Evolutionary conservation across 1,140 invertebrate genomes (phyloP).

Genomic region (Temnothorax longispinosus): DNA sequence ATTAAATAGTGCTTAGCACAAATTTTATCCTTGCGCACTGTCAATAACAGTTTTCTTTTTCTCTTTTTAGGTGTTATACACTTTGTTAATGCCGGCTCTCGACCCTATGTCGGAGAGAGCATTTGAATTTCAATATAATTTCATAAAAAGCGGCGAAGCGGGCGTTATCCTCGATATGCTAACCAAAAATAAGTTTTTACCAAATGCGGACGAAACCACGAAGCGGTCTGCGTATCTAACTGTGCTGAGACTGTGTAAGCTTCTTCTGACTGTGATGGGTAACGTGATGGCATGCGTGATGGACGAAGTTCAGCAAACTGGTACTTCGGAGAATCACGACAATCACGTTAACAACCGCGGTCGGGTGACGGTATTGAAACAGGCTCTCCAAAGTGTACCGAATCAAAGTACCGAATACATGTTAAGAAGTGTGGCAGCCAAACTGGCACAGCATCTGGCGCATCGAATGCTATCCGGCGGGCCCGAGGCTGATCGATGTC

Average conservation of each 20-base stretch:
- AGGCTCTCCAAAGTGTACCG: constrained; percentile 90
- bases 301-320: constrained; percentile 84
- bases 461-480: constrained; percentile 86
- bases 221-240: constrained; percentile 95
- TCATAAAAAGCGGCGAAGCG: constrained; percentile 94
- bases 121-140: constrained; percentile 95
- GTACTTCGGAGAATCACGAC: constrained; percentile 79
- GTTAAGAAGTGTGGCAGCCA: constrained; percentile 90
- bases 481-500: constrained; percentile 85
- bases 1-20: background rate
- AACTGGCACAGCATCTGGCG: constrained; percentile 91
- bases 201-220: constrained; percentile 92
- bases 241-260: constrained; percentile 95
- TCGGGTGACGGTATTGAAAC: constrained; percentile 88
- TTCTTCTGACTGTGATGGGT: constrained; percentile 94
- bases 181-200: constrained; percentile 95
- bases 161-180: constrained; percentile 93
- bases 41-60: constrained; percentile 43
- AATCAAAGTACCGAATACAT: constrained; percentile 90
- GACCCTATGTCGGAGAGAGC: constrained; percentile 94
- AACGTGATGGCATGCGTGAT: constrained; percentile 90
- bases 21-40: background rate
- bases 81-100: constrained; percentile 95
- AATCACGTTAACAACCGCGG: constrained; percentile 81
- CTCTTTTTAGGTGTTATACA: constrained; percentile 93